Percentiles rank a stretch among this genome's conserved stretches.
Evolutionary conservation across 2,888 invertebrate genomes (phyloP).

Genomic region (Apamea epomidion): DNA sequence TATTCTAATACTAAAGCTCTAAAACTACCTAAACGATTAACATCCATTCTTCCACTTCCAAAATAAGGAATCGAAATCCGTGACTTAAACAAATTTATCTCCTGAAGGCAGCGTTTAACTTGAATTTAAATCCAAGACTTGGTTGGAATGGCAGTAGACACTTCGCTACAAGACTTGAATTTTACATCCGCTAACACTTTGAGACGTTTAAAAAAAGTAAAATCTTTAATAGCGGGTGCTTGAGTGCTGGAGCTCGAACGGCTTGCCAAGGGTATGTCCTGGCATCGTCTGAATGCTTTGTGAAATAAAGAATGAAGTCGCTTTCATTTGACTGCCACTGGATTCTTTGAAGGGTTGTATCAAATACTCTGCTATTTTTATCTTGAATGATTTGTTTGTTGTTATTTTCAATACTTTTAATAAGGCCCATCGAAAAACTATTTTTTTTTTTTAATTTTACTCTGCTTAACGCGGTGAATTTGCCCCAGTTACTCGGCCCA

Average conservation of each 20-base stretch:
- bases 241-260: slow-evolving; percentile 51
- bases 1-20: neutral
- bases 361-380: slow-evolving; percentile 33
- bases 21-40: slow-evolving; percentile 27
- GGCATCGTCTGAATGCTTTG: slow-evolving; percentile 50
- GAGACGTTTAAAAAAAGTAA: slow-evolving; percentile 61
- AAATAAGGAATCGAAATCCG: slow-evolving; percentile 45
- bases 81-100: slow-evolving; percentile 60
- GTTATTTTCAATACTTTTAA: neutral
- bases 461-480: neutral
- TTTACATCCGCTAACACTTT: slow-evolving; percentile 62
- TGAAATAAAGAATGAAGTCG: slow-evolving; percentile 64
- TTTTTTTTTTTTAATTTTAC: neutral
- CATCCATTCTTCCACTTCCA: slow-evolving; percentile 19
- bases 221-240: slow-evolving; percentile 56
- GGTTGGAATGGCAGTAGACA: slow-evolving; percentile 50
- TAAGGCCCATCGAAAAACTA: neutral
- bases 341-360: slow-evolving; percentile 46
- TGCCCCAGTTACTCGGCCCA: neutral
- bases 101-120: slow-evolving; percentile 55
- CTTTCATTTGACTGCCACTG: slow-evolving; percentile 59
- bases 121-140: slow-evolving; percentile 62
- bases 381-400: slow-evolving; percentile 17
- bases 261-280: slow-evolving; percentile 66
- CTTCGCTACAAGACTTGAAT: slow-evolving; percentile 57